Base-by-base conservation (phyloP, 2,797 vertebrate species). In the Borostomias antarcticus region DNA sequence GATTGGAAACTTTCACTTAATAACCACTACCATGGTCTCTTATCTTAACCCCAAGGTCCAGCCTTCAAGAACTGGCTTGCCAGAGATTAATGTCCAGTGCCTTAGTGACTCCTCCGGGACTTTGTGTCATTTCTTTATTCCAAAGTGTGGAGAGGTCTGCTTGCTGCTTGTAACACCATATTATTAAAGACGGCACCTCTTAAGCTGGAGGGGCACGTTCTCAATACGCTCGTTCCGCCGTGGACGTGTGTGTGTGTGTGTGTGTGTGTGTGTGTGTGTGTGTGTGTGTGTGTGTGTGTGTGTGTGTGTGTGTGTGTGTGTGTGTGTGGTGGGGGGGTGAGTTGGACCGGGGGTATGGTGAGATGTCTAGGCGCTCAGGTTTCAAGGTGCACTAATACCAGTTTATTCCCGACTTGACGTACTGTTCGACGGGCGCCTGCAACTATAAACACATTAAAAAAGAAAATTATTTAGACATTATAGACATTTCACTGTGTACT, bases 1-100 rank as follows among this genome's bases (percentile, higher is more conserved):
- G 89, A 93, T 91, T 88, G 86, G 85, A 91, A 92, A 91, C 85
- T 88, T 91, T 89, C 89, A 91, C 90, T 93, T 92, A 92, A 92
- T 92, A 91, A 92, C 89, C 88, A 77, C 86, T 88, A 90, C 89
- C 85, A 86, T 86, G 83, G 85, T 89, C 86, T 91, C 90, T 91
- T 89, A 90, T 90, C 88, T 88, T 89, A 90, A 91, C 91, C 90
- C 80, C 81, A 63, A 86, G 91, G 89, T 89, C 86, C 65, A 63
- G 82, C 74, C 86, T 82, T 89, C 78, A 73, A 78, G 76, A 75
- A 79, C 57, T 74, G 84, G 73, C 83, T 80, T 74, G 28, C 48
- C 68, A 37, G 63, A 91, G 90, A 92, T 92, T 92, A 89, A 92
- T 90, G 86, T 82, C 47, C 19, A 56, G 65, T 81, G 78, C 77